Evolutionary conservation across 2,113 vertebrate genomes (phyloP), one percentile per base, ranked within the genome.

Genomic region (Microtus pennsylvanicus): DNA sequence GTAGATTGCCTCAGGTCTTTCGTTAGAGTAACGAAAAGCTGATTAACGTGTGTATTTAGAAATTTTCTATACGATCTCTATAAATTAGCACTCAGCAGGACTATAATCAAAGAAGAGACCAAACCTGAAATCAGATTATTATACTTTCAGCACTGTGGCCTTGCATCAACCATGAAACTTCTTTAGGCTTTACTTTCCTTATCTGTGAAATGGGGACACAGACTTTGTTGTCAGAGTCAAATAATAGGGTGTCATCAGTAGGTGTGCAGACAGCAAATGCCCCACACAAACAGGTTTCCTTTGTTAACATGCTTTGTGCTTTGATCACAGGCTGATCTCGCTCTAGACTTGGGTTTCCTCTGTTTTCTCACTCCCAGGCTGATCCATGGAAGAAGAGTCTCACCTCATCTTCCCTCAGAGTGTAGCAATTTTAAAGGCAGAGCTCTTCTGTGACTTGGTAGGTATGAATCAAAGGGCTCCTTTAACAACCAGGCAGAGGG

Each of bases 281-380:
- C 58, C 42, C 35, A 21, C 9, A 65, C 87, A 50, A 90, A 92
- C 38, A 50, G 61, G 50, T 47, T 87, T 92, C 77, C 78, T 55
- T 55, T 86, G 45, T 65, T 67, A 83, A 67, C n/a, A 90, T 50
- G 47, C 22, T 77, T 22, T 38, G 61, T 74, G 52, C 61, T 58
- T 63, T 83, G 17, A 89, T 22, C 30, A 52, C 17, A 76, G 38
- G 95, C 75, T 38, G 50, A 80, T 45, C 21, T 30, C 58, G 16
- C 30, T 82, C 74, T 67, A 78, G 9, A 50, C 38, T 88, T 30
- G 42, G 76, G 14, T 24, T 74, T 67, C 19, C 69, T 85, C 80
- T 87, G 35, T 63, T 92, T 90, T 78, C 45, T 91, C 75, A 9
- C 38, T 93, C 94, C 88, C 30, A 63, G 70, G 95, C 94, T 89